A percentile compares a stretch with the other conserved stretches of the same genome.
phyloP scores from a whole-genome alignment of 2,113 vertebrate genomes.

The Podarcis raffonei region DNA sequence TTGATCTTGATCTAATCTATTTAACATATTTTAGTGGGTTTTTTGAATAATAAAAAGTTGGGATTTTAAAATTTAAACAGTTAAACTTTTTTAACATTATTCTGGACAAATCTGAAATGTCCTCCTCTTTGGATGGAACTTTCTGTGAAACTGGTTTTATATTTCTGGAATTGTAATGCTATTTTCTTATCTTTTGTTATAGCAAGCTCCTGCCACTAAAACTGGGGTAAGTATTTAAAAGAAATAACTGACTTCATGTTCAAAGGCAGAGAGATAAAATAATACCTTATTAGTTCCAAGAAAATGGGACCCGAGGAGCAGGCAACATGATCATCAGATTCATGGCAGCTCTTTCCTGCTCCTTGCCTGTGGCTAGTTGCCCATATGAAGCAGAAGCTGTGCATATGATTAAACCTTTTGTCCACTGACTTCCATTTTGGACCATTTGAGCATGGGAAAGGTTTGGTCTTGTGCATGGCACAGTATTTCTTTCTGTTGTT shows the following conservation, averaged over 20 bases:
- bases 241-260: neutral
- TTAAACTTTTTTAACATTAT: slow-evolving; percentile 41
- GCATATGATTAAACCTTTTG: neutral
- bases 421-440: neutral
- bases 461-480: neutral
- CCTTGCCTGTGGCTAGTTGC: neutral
- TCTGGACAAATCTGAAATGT: slow-evolving; percentile 68
- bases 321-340: neutral
- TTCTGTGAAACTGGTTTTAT: slow-evolving; percentile 44
- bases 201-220: slow-evolving; percentile 87
- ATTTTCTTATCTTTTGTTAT: slow-evolving; percentile 68
- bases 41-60: slow-evolving; percentile 46
- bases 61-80: slow-evolving; percentile 18
- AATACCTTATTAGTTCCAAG: neutral
- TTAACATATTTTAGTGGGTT: slow-evolving; percentile 70
- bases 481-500: no score
- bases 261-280: no score
- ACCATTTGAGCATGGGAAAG: neutral
- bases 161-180: slow-evolving; percentile 66
- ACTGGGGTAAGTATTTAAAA: slow-evolving; percentile 84
- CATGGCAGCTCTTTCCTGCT: neutral
- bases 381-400: neutral
- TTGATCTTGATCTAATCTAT: slow-evolving; percentile 63
- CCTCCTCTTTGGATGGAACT: slow-evolving; percentile 65
- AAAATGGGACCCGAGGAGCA: neutral